Evolutionary conservation across 2,888 invertebrate genomes (phyloP).

Genomic region (Standfussiana lucernea): DNA sequence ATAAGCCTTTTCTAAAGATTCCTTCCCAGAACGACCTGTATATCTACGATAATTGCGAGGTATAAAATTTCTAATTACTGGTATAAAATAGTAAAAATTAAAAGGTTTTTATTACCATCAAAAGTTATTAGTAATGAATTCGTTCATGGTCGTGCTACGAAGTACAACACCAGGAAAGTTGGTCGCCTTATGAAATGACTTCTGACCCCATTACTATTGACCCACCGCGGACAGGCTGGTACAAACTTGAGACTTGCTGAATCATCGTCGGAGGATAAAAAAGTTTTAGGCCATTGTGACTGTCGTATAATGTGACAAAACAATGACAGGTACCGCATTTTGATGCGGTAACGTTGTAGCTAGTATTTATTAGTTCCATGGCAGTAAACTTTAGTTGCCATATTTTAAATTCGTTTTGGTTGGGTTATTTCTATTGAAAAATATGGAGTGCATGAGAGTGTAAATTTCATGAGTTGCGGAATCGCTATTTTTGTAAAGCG

Average conservation of each 20-base stretch:
- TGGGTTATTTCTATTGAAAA: neutral
- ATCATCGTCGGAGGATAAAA: slow-evolving; percentile 54
- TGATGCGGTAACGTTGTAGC: neutral
- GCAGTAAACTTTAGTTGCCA: slow-evolving; percentile 6
- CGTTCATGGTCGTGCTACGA: no score
- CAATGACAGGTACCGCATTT: slow-evolving; percentile 41
- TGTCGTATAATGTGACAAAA: slow-evolving; percentile 26
- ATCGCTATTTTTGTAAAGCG: slow-evolving; percentile 12
- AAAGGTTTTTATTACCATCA: no score
- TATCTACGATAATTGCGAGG: no score
- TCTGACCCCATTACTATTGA: slow-evolving; percentile 67
- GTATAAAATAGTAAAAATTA: no score
- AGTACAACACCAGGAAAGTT: slow-evolving; percentile 73
- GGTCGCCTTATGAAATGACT: slow-evolving; percentile 67
- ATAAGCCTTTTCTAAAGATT: no score
- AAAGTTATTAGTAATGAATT: no score
- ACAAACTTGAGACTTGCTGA: slow-evolving; percentile 48
- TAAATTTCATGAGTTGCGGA: slow-evolving; percentile 25
- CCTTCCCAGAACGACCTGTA: no score
- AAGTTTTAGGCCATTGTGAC: slow-evolving; percentile 19
- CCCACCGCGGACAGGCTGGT: slow-evolving; percentile 24
- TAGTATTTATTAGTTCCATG: neutral
- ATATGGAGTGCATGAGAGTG: slow-evolving; percentile 23
- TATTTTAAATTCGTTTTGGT: slow-evolving; percentile 13
- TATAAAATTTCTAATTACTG: no score